Conservation (phyloP, 37 sponge, comb jelly and placozoan genomes). For the Beroe ovata region DNA sequence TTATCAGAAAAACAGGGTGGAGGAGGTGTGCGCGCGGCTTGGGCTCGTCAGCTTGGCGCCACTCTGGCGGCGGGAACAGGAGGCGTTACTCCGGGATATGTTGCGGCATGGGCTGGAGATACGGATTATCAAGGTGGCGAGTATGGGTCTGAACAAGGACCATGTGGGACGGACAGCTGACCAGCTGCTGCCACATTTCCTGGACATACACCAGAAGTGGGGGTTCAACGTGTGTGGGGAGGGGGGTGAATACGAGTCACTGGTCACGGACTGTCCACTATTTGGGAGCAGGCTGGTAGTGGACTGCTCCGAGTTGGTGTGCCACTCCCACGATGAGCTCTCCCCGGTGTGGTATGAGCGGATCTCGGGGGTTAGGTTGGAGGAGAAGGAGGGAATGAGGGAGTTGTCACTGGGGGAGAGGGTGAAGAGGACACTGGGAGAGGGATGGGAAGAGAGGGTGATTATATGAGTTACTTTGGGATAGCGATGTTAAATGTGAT, state of each 20-base stretch:
- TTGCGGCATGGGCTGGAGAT: constrained; percentile 75
- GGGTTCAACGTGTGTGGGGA: constrained; percentile 97
- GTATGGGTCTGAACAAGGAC: constrained; percentile 73
- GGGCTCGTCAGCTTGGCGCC: constrained; percentile 85
- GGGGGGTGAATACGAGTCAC: constrained; percentile 98
- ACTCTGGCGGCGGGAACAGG: constrained; percentile 90
- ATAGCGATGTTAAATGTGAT: too few relatives aligned
- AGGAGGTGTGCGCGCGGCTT: constrained; percentile 93
- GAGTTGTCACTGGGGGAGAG: background rate
- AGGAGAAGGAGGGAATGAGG: background rate
- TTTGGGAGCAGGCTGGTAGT: constrained; percentile 77
- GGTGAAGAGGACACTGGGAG: background rate
- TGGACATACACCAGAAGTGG: constrained; percentile 67
- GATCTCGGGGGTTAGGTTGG: background rate
- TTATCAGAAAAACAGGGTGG: constrained; percentile 93
- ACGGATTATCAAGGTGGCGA: constrained; percentile 87
- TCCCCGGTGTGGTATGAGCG: constrained; percentile 53
- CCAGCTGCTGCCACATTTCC: constrained; percentile 13
- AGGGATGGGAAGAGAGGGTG: too few relatives aligned
- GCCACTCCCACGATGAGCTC: constrained; percentile 50
- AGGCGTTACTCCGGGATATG: constrained; percentile 87
- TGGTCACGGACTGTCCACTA: constrained; percentile 93
- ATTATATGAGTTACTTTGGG: too few relatives aligned
- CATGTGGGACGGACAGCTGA: constrained; percentile 3
- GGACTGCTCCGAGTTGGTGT: constrained; percentile 69